phyloP scores from a whole-genome alignment of 1,140 invertebrate genomes.

The Phthorimaea operculella region DNA sequence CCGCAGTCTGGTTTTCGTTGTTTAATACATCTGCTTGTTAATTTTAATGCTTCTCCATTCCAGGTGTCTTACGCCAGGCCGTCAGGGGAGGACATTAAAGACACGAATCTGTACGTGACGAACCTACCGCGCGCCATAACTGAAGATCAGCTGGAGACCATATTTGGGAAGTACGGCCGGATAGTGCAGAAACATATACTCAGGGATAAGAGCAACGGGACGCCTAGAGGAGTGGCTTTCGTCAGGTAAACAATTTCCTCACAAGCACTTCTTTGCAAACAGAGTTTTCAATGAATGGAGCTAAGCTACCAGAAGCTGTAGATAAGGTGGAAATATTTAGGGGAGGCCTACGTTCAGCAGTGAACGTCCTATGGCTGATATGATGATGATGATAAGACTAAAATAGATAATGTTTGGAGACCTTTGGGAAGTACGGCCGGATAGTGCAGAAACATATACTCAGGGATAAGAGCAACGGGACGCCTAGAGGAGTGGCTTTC shows the following conservation, averaged over 20 bases:
- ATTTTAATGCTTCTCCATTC: constrained; percentile 32
- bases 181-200: constrained; percentile 93
- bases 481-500: constrained; percentile 90
- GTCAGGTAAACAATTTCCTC: constrained; percentile 87
- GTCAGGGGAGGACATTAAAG: constrained; percentile 92
- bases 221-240: constrained; percentile 90
- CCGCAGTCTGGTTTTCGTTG: no score
- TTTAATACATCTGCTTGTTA: no score
- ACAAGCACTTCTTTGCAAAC: no score
- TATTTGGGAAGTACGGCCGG: constrained; percentile 87
- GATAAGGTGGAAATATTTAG: no score
- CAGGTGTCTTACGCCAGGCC: constrained; percentile 92
- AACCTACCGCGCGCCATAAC: constrained; percentile 89
- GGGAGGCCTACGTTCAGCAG: no score
- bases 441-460: constrained; percentile 93
- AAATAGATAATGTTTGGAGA: no score
- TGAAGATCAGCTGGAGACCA: constrained; percentile 82
- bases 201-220: constrained; percentile 86
- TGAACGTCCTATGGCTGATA: no score
- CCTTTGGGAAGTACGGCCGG: constrained; percentile 86
- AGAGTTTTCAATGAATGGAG: no score
- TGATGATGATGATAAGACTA: no score
- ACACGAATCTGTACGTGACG: constrained; percentile 94
- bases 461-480: constrained; percentile 86
- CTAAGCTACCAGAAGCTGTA: no score